A percentile compares a stretch with the other conserved stretches of the same genome.
phyloP scores from a whole-genome alignment of 2,113 vertebrate genomes.

The Eudyptes chrysolophus region DNA sequence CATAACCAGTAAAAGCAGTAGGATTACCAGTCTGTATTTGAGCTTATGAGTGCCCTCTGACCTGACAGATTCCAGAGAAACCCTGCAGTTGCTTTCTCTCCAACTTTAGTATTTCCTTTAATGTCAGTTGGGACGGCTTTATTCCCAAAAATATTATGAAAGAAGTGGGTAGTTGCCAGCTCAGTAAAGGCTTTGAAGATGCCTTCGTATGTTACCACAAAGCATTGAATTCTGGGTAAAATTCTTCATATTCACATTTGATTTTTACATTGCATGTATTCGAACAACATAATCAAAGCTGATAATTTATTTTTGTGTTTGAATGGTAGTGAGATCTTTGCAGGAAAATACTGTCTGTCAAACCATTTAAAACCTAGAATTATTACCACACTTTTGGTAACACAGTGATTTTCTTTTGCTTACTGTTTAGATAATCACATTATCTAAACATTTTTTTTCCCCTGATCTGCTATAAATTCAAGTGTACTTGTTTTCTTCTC shows the following conservation, averaged over 20 bases:
- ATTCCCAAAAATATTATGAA: neutral
- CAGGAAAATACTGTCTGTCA: neutral
- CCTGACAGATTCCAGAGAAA: neutral
- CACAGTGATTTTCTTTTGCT: neutral
- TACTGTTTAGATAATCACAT: neutral
- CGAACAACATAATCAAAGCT: neutral
- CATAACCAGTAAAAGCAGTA: neutral
- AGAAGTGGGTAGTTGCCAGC: neutral
- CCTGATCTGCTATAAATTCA: neutral
- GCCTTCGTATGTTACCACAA: neutral
- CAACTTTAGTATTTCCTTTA: neutral
- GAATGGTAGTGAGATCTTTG: neutral
- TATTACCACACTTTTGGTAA: neutral
- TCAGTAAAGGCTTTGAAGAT: neutral
- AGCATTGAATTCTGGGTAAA: neutral
- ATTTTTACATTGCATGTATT: neutral
- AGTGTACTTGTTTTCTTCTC: neutral
- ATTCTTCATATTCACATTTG: neutral
- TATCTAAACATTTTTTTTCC: neutral
- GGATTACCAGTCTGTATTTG: neutral
- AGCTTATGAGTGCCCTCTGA: neutral
- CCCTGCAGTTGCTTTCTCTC: neutral
- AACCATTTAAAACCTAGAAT: neutral
- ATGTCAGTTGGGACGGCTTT: neutral
- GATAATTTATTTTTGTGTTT: neutral